These are phyloP conservation scores for Bombycilla garrulus DNA, from an alignment of 2,113 vertebrate genomes.

Conservation along the genomic window DNA sequence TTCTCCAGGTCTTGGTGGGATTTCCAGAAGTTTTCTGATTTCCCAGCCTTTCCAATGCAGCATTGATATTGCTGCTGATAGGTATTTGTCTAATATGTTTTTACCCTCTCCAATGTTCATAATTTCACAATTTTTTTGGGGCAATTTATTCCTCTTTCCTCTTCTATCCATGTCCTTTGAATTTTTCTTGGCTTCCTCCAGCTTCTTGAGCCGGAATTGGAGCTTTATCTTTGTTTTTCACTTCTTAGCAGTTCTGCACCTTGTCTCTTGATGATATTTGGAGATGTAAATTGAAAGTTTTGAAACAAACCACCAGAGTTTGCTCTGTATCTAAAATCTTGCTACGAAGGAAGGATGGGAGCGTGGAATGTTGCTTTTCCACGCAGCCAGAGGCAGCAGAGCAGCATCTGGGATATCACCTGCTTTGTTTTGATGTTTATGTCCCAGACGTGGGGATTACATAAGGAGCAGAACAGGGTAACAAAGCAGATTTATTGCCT, in stretches of 20 bases:
- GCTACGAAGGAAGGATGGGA: rapidly evolving
- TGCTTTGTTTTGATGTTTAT: not conserved
- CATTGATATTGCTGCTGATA: not conserved
- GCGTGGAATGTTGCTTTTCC: not conserved
- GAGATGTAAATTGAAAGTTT: not conserved
- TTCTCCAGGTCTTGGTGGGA: not conserved
- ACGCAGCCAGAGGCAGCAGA: not conserved
- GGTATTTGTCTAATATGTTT: not conserved
- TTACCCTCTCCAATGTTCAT: not conserved
- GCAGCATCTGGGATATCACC: not conserved
- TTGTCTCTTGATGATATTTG: not conserved
- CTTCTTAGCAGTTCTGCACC: not conserved
- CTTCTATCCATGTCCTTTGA: rapidly evolving
- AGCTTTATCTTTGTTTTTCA: not conserved
- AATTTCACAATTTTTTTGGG: not conserved
- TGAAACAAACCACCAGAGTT: not conserved
- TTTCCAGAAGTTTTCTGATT: not conserved
- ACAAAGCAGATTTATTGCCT: not conserved
- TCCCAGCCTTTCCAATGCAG: not conserved
- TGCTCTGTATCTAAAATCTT: not conserved
- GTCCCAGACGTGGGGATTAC: not conserved
- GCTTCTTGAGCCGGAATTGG: not conserved
- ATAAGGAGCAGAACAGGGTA: not conserved
- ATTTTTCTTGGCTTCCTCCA: not conserved
- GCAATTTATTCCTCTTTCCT: not conserved